Percentiles rank a stretch among this genome's conserved stretches.
Evolutionary conservation across 2,888 invertebrate species (phyloP).

Genomic region (Smittia sp.): DNA sequence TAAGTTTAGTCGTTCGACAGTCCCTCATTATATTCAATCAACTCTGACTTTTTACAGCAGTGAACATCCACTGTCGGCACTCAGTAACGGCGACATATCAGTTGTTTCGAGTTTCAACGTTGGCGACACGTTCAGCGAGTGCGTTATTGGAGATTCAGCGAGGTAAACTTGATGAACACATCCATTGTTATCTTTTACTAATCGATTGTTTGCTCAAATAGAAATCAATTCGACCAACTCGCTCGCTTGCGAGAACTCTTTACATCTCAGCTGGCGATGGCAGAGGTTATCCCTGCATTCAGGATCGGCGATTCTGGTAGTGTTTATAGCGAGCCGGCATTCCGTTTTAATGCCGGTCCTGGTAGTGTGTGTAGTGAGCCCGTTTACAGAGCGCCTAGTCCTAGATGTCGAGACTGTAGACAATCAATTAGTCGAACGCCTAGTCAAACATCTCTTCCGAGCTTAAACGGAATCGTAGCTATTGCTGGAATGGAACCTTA

Average conservation of each 20-base stretch:
- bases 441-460: conserved; percentile 55
- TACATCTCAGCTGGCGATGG: conserved; percentile 72
- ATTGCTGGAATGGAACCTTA: conserved; percentile 60
- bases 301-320: conserved; percentile 54
- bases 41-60: no score
- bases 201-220: conserved; percentile 40
- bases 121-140: conserved; percentile 54
- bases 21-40: background rate
- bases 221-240: conserved; percentile 71
- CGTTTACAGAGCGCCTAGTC: conserved; percentile 63
- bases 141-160: conserved; percentile 52
- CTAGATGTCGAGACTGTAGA: conserved; percentile 46
- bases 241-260: conserved; percentile 79
- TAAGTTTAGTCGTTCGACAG: conserved; percentile 45
- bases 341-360: conserved; percentile 56
- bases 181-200: background rate
- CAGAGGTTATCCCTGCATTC: conserved; percentile 65
- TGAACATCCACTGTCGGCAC: conserved; percentile 81
- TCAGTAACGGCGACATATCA: conserved; percentile 88
- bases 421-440: conserved; percentile 52
- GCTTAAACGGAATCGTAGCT: conserved; percentile 65
- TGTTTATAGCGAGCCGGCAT: conserved; percentile 54
- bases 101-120: conserved; percentile 78
- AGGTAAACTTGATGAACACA: conserved; percentile 46
- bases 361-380: conserved; percentile 86